Conservation (phyloP, 2,888 invertebrate genomes). For the Amphipyra berbera region DNA sequence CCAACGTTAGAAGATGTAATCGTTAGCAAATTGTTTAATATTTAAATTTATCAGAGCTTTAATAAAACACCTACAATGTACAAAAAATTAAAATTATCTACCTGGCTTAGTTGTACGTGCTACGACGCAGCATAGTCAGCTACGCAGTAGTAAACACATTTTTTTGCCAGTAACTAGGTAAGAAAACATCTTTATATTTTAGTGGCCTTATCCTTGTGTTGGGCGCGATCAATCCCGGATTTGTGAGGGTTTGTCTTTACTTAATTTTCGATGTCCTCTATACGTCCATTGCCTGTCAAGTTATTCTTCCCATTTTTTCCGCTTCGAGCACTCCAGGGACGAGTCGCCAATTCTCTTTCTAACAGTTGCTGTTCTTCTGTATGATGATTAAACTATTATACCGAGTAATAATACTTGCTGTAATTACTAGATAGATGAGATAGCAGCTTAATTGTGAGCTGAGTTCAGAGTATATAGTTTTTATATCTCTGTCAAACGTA, state of each 20-base stretch:
- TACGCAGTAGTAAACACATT: too few relatives aligned
- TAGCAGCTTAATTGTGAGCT: constrained; percentile 8
- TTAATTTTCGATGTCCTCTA: constrained; percentile 21
- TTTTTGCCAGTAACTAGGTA: constrained; percentile 3
- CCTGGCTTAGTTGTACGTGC: too few relatives aligned
- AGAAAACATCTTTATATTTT: constrained; percentile 28
- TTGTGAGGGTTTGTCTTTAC: constrained; percentile 14
- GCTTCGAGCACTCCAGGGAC: background rate
- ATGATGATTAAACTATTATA: too few relatives aligned
- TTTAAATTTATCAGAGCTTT: too few relatives aligned
- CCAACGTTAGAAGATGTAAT: too few relatives aligned
- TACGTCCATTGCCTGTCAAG: constrained; percentile 28
- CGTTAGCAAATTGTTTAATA: too few relatives aligned
- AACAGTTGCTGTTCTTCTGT: background rate
- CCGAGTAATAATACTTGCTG: too few relatives aligned
- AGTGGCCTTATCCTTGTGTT: constrained; percentile 15
- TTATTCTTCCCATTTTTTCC: constrained; percentile 15
- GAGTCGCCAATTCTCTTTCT: background rate
- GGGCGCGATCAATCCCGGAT: constrained; percentile 17
- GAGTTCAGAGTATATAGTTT: constrained; percentile 8
- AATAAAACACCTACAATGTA: background rate
- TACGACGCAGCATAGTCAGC: too few relatives aligned
- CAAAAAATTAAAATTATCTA: too few relatives aligned
- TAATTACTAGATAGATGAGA: background rate
- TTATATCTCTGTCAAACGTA: constrained; percentile 12